phyloP scores from a whole-genome alignment of 2,797 vertebrate genomes.

The Chromis chromis region DNA sequence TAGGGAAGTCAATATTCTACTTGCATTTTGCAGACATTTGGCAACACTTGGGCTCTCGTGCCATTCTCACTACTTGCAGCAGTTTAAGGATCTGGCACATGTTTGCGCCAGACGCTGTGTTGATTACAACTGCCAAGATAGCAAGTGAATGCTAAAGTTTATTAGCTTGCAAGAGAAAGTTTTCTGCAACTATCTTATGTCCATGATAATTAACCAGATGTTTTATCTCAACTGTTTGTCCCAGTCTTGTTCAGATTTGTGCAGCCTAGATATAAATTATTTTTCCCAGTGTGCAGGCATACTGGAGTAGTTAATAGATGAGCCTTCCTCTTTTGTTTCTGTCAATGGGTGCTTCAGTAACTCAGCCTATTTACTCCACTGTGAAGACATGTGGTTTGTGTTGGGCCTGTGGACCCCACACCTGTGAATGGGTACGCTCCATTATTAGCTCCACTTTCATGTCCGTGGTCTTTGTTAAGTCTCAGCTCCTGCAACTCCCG shows the following conservation, averaged over 20 bases:
- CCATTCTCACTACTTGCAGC: no score
- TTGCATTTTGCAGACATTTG: slow-evolving; percentile 2
- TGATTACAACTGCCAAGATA: slow-evolving; percentile 23
- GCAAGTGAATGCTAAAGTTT: slow-evolving; percentile 7
- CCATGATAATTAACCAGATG: not conserved
- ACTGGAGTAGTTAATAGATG: not conserved
- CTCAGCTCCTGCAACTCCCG: slow-evolving; percentile 34
- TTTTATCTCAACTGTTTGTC: not conserved
- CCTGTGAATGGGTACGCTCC: slow-evolving; percentile 45
- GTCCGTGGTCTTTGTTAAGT: slow-evolving; percentile 60
- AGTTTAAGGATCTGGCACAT: slow-evolving; percentile 18
- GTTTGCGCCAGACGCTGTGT: slow-evolving; percentile 27
- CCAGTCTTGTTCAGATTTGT: not conserved
- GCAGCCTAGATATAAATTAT: not conserved
- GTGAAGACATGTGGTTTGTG: slow-evolving; percentile 34
- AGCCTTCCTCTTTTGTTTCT: slow-evolving; percentile 21
- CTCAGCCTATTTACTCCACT: not conserved
- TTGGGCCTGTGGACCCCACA: slow-evolving; percentile 54
- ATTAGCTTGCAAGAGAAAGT: not conserved
- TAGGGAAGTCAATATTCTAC: not conserved
- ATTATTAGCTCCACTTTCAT: slow-evolving; percentile 61
- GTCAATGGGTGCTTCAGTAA: slow-evolving; percentile 40
- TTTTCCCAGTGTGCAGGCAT: not conserved
- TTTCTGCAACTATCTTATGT: not conserved
- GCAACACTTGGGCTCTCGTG: slow-evolving; percentile 7